Evolutionary conservation across 2,797 vertebrate species (phyloP).

Genomic region (Smutsia gigantea): DNA sequence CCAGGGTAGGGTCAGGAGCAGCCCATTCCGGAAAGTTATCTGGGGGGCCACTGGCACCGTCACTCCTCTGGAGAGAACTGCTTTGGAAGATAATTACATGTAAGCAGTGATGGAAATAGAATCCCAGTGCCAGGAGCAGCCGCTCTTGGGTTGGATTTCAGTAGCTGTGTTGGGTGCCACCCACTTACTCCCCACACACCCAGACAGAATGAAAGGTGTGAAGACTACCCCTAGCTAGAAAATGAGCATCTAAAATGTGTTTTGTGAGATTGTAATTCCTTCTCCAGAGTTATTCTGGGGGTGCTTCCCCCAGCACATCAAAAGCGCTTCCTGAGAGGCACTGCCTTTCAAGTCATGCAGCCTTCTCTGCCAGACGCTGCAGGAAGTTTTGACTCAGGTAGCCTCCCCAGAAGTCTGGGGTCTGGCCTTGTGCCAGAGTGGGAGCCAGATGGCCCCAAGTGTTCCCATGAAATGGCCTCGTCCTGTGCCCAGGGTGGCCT

Average conservation of each 20-base stretch:
- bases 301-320: neutral
- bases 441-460: neutral
- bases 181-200: neutral
- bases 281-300: conserved; percentile 8
- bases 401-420: neutral
- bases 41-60: neutral
- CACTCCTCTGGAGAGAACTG: neutral
- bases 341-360: neutral
- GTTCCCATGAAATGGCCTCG: neutral
- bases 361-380: neutral
- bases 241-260: neutral
- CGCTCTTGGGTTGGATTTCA: neutral
- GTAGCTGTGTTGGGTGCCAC: neutral
- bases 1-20: neutral
- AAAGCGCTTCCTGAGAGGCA: neutral
- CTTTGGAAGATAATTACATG: neutral
- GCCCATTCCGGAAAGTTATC: neutral
- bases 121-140: conserved; percentile 14
- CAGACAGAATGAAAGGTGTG: neutral
- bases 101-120: conserved; percentile 57
- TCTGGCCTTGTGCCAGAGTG: neutral
- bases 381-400: neutral
- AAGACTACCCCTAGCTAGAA: neutral
- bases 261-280: neutral
- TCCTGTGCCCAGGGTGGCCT: neutral